Evolutionary conservation across 2,113 vertebrate genomes (phyloP).

Genomic region (Rhea americana): DNA sequence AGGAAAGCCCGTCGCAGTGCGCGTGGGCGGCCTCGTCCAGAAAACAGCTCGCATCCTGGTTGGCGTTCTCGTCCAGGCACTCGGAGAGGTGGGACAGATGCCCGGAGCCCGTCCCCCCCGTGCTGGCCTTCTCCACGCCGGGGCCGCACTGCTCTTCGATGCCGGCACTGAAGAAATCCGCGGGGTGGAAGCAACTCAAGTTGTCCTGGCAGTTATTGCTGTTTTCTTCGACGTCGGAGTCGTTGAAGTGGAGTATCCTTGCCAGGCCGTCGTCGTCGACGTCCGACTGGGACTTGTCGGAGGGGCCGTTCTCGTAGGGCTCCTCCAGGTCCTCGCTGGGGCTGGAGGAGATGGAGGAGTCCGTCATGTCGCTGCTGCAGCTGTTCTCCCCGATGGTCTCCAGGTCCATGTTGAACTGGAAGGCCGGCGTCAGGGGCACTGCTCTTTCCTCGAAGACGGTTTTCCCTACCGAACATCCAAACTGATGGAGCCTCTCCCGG

Average conservation of each 20-base stretch:
- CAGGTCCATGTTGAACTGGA: constrained; percentile 82
- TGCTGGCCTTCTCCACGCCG: constrained; percentile 9
- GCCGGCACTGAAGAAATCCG: constrained; percentile 81
- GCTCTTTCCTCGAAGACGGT: constrained; percentile 39
- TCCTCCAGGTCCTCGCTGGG: constrained; percentile 81
- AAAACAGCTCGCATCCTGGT: constrained; percentile 86
- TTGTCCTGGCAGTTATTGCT: constrained; percentile 71
- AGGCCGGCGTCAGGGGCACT: constrained; percentile 70
- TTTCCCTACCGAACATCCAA: constrained; percentile 36
- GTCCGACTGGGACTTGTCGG: constrained; percentile 75
- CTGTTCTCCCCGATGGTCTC: constrained; percentile 84
- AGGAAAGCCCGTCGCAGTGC: constrained; percentile 65
- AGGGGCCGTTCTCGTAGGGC: constrained; percentile 47
- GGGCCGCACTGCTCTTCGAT: constrained; percentile 66
- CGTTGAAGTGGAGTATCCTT: constrained; percentile 88
- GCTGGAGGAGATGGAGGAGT: constrained; percentile 83
- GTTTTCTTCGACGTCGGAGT: constrained; percentile 78
- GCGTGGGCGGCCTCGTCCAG: constrained; percentile 63
- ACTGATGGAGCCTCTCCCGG: not conserved
- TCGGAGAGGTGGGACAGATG: constrained; percentile 79
- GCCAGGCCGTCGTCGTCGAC: constrained; percentile 85
- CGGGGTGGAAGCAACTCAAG: constrained; percentile 82
- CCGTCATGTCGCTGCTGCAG: constrained; percentile 92
- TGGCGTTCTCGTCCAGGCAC: constrained; percentile 92
- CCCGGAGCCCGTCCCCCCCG: constrained; percentile 59